Percentiles rank a stretch among this genome's conserved stretches.
phyloP scores from a whole-genome alignment of 2,888 invertebrate genomes.

The Patella ulyssiponensis region DNA sequence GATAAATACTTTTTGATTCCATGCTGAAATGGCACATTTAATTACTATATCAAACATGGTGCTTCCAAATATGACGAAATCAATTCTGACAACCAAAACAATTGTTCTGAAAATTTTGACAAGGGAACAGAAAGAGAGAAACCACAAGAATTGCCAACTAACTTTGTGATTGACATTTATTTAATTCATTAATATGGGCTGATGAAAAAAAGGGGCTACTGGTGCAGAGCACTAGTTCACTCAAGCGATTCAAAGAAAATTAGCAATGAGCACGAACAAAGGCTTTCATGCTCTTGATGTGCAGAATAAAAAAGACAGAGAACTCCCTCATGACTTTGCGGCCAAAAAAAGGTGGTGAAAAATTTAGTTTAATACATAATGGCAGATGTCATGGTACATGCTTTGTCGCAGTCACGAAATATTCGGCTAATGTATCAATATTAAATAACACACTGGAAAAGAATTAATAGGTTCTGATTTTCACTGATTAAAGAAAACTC shows the following conservation, averaged over 20 bases:
- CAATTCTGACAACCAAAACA: background rate
- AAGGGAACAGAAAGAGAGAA: background rate
- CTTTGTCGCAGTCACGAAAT: too few relatives aligned
- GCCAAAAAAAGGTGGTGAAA: background rate
- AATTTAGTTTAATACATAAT: constrained; percentile 5
- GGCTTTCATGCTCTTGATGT: background rate
- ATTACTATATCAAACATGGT: background rate
- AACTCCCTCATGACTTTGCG: constrained; percentile 1
- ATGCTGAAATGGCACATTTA: constrained; percentile 4
- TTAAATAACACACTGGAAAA: background rate
- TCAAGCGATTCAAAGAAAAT: constrained; percentile 12
- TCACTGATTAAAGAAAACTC: background rate
- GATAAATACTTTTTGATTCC: constrained; percentile 7
- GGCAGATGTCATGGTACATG: too few relatives aligned
- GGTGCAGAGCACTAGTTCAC: constrained; percentile 3
- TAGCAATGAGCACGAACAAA: constrained; percentile 11
- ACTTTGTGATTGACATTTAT: constrained; percentile 21
- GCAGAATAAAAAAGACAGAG: background rate
- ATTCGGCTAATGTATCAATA: background rate
- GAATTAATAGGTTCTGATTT: background rate
- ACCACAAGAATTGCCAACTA: constrained; percentile 8
- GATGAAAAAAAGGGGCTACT: constrained; percentile 15
- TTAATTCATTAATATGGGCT: constrained; percentile 27
- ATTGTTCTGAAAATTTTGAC: background rate
- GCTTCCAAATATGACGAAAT: constrained; percentile 2